phyloP scores from a whole-genome alignment of 2,797 vertebrate genomes.

The Girardinus metallicus region DNA sequence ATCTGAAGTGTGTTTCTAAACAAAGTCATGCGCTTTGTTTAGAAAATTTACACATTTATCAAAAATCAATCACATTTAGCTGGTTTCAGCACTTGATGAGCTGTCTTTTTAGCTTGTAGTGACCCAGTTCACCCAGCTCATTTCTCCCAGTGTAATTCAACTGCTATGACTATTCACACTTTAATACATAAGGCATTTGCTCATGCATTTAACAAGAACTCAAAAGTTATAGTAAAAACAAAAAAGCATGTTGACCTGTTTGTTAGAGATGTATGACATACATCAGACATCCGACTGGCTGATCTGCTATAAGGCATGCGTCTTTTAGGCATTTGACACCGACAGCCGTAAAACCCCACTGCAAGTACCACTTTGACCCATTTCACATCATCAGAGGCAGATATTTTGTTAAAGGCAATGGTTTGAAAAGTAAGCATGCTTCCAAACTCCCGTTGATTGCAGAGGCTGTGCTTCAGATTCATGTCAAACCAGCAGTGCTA shows the following conservation, averaged over 20 bases:
- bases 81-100: background rate
- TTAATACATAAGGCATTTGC: slow-evolving; percentile 8
- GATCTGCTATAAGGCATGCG: slow-evolving; percentile 58
- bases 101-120: background rate
- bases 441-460: slow-evolving; percentile 21
- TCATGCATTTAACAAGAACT: background rate
- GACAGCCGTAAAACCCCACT: slow-evolving; percentile 54
- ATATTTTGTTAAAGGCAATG: slow-evolving; percentile 62
- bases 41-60: background rate
- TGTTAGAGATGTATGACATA: slow-evolving; percentile 13
- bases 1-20: background rate
- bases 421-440: slow-evolving; percentile 56
- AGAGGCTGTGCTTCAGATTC: slow-evolving; percentile 40
- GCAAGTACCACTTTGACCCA: slow-evolving; percentile 47
- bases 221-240: slow-evolving; percentile 9
- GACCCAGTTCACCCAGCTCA: background rate
- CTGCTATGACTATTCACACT: slow-evolving; percentile 6
- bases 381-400: slow-evolving; percentile 56
- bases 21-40: background rate
- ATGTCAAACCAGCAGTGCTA: slow-evolving; percentile 38
- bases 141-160: slow-evolving; percentile 8
- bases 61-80: background rate
- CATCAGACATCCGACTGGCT: background rate
- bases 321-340: slow-evolving; percentile 20
- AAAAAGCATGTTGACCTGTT: slow-evolving; percentile 4